Evolutionary conservation across 2,113 vertebrate species (phyloP).

Genomic region (Tachysurus vachellii): DNA sequence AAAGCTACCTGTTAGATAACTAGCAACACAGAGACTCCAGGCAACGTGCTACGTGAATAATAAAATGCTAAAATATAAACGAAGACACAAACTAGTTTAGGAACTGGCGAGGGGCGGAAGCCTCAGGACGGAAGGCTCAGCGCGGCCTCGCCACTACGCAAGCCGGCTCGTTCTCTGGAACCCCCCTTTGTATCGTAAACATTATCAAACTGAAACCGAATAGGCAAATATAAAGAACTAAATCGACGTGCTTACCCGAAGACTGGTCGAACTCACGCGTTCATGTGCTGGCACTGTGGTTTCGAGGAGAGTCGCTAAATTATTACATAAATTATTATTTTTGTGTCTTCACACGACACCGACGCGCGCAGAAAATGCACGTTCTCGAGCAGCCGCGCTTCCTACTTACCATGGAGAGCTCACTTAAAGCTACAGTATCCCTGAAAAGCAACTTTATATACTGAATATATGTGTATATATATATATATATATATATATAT

Average conservation of each 20-base stretch:
- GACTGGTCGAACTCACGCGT: background rate
- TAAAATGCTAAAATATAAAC: background rate
- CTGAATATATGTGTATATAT: too few relatives aligned
- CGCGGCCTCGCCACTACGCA: background rate
- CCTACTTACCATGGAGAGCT: constrained; percentile 48
- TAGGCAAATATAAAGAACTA: background rate
- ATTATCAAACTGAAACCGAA: background rate
- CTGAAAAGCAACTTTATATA: background rate
- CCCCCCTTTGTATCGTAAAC: constrained; percentile 21
- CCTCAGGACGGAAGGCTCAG: constrained; percentile 14
- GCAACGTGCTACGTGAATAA: background rate
- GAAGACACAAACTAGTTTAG: background rate
- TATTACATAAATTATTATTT: constrained; percentile 36
- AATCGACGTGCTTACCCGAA: constrained; percentile 44
- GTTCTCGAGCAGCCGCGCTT: constrained; percentile 42
- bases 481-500: too few relatives aligned
- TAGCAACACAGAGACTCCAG: background rate
- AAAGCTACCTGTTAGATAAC: background rate
- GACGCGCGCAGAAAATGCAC: constrained; percentile 53
- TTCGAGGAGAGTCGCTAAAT: constrained; percentile 21
- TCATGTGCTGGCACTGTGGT: background rate
- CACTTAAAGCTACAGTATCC: constrained; percentile 55
- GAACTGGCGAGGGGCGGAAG: constrained; percentile 2
- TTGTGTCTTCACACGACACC: constrained; percentile 45
- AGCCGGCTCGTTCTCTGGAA: constrained; percentile 27